Evolutionary conservation across 2,113 vertebrate species (phyloP).

Genomic region (Dasyornis broadbenti): DNA sequence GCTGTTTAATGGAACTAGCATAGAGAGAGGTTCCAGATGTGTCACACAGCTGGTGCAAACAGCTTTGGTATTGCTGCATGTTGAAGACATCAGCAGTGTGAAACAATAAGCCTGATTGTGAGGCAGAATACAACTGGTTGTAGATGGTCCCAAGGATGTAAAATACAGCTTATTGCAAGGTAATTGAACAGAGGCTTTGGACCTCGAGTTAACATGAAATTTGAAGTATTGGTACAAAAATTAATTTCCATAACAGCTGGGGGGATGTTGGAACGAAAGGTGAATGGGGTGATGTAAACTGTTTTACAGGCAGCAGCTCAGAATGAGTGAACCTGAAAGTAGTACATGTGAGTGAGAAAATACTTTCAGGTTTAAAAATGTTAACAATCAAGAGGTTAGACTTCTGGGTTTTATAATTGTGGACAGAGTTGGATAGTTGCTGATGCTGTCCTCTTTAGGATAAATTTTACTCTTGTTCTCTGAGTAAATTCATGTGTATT

Average conservation of each 20-base stretch:
- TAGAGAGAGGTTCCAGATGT: slow-evolving; percentile 1
- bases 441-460: neutral
- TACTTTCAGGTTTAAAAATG: neutral
- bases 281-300: neutral
- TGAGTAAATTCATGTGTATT: neutral
- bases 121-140: neutral
- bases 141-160: neutral
- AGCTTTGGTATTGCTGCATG: neutral
- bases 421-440: neutral
- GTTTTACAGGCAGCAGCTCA: neutral
- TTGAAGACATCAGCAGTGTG: neutral
- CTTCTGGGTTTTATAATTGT: neutral
- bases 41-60: neutral
- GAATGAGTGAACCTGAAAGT: neutral
- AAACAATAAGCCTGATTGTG: neutral
- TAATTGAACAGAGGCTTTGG: neutral
- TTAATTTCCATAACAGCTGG: accelerated
- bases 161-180: neutral
- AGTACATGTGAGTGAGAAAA: neutral
- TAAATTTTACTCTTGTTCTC: neutral
- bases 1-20: neutral
- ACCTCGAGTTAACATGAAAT: neutral
- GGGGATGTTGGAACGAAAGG: neutral
- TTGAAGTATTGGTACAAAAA: neutral
- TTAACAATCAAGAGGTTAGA: neutral